Evolutionary conservation across 2,113 vertebrate genomes (phyloP).

Genomic region (Elanoides forficatus): DNA sequence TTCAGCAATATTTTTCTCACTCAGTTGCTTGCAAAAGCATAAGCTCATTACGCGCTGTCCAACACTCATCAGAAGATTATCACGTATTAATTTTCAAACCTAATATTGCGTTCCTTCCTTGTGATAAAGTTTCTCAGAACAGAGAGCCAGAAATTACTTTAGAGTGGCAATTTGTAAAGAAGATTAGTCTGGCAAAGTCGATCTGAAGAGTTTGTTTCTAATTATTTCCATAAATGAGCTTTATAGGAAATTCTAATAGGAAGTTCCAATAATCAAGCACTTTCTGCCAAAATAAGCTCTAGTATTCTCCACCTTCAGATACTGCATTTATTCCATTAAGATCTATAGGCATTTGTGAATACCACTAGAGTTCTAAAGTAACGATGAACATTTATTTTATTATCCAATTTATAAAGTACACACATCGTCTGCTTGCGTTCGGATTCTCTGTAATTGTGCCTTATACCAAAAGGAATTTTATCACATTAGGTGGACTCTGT

Average conservation of each 20-base stretch:
- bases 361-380: background rate
- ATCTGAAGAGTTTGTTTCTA: conserved; percentile 73
- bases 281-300: conserved; percentile 32
- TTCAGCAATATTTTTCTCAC: conserved; percentile 24
- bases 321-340: conserved; percentile 35
- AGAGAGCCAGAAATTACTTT: conserved; percentile 53
- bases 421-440: background rate
- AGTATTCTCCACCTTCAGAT: conserved; percentile 37
- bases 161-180: conserved; percentile 71
- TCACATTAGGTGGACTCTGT: background rate
- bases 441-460: background rate
- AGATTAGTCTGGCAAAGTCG: conserved; percentile 67
- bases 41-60: conserved; percentile 62
- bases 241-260: conserved; percentile 59
- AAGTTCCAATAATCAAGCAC: conserved; percentile 66
- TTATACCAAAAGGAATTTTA: background rate
- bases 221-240: conserved; percentile 73
- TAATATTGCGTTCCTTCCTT: conserved; percentile 54
- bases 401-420: background rate
- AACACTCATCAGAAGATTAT: conserved; percentile 67
- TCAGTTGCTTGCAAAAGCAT: background rate
- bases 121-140: conserved; percentile 65
- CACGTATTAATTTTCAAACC: conserved; percentile 62
- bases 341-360: background rate
- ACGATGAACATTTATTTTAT: conserved; percentile 27